Conservation (phyloP, 2,888 invertebrate species). For the Entomobrya proxima region DNA sequence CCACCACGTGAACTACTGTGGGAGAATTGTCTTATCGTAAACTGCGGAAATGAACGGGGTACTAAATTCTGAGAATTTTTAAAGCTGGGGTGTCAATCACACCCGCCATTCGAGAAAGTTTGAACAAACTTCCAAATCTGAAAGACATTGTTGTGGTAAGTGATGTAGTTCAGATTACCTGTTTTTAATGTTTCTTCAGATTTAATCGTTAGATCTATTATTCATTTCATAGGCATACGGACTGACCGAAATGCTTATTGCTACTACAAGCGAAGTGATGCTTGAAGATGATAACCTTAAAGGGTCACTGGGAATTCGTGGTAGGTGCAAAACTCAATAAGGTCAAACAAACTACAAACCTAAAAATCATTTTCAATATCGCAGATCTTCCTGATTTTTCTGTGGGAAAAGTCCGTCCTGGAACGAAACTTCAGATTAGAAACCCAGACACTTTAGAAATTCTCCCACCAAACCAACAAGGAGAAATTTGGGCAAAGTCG, state of each 20-base stretch:
- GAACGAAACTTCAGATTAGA: slow-evolving; percentile 48
- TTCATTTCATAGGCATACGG: slow-evolving; percentile 18
- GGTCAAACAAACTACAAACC: not conserved
- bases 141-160: slow-evolving; percentile 49
- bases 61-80: too few relatives aligned
- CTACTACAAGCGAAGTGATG: slow-evolving; percentile 17
- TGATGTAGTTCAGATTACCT: not conserved
- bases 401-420: slow-evolving; percentile 58
- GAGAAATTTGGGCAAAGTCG: slow-evolving; percentile 46
- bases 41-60: too few relatives aligned
- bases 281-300: not conserved
- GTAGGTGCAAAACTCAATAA: not conserved
- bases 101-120: slow-evolving; percentile 19
- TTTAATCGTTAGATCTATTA: too few relatives aligned
- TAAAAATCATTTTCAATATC: too few relatives aligned
- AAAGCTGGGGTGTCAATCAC: slow-evolving; percentile 44
- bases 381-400: slow-evolving; percentile 49
- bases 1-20: too few relatives aligned
- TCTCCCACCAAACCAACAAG: slow-evolving; percentile 43
- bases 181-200: not conserved
- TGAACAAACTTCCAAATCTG: slow-evolving; percentile 35
- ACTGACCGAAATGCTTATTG: slow-evolving; percentile 6
- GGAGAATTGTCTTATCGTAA: too few relatives aligned
- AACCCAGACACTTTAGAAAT: slow-evolving; percentile 40
- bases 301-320: not conserved